A percentile compares a stretch with the other conserved stretches of the same genome.
Evolutionary conservation across 2,797 vertebrate species (phyloP).

Genomic region (Helarctos malayanus): DNA sequence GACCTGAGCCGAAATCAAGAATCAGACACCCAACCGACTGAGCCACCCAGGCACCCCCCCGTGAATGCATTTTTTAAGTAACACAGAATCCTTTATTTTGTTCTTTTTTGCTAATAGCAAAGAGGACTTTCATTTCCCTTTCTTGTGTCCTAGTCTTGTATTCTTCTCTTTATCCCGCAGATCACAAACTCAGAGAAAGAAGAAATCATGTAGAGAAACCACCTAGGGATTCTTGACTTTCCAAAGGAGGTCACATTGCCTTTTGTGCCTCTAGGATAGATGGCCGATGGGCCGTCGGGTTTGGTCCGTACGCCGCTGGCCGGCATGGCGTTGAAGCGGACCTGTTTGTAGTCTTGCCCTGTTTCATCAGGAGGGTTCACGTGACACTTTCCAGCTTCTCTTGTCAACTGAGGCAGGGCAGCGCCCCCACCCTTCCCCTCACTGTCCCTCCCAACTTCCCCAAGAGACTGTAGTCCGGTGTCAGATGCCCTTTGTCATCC

Average conservation of each 20-base stretch:
- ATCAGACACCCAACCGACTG: rapidly evolving
- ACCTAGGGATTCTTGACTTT: neutral
- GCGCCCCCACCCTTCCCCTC: neutral
- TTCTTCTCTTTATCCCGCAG: neutral
- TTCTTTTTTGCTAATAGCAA: neutral
- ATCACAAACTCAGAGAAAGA: neutral
- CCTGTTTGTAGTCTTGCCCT: neutral
- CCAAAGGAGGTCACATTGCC: rapidly evolving
- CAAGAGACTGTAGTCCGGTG: neutral
- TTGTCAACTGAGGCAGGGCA: neutral
- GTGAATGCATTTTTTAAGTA: neutral
- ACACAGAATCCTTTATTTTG: neutral
- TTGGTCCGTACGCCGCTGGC: rapidly evolving
- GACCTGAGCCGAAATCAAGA: neutral
- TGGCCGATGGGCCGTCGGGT: neutral
- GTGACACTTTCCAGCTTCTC: neutral
- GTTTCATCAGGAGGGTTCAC: neutral
- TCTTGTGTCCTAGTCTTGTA: neutral
- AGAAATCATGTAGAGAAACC: neutral
- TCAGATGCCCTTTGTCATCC: neutral
- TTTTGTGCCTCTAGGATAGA: rapidly evolving
- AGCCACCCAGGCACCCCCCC: neutral
- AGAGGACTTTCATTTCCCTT: neutral
- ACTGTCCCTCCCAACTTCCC: neutral
- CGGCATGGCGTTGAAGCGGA: neutral